These are phyloP conservation scores for Notarius quadriscutis DNA, from an alignment of 2,113 vertebrate species.

Conservation along the genomic window DNA sequence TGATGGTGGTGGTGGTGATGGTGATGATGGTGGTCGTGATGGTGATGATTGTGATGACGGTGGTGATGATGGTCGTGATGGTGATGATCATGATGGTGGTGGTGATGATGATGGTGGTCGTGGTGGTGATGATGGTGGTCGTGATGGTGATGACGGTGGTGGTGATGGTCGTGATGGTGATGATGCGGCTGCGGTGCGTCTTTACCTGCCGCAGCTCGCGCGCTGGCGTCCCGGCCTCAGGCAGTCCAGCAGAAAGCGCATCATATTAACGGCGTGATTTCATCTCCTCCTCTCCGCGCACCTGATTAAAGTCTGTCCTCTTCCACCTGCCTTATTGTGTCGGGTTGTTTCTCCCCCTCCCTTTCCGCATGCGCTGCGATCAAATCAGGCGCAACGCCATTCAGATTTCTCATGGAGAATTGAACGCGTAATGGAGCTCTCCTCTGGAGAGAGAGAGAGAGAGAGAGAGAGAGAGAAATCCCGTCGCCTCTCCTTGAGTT, in stretches of 20 bases:
- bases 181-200: neutral
- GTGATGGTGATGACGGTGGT: fast-evolving
- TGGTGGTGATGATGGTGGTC: no score
- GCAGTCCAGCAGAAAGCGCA: constrained; percentile 57
- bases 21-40: no score
- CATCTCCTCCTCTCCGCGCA: neutral
- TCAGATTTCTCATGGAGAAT: neutral
- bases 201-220: constrained; percentile 36
- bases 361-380: neutral
- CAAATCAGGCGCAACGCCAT: neutral
- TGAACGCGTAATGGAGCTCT: constrained; percentile 14
- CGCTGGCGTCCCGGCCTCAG: constrained; percentile 52
- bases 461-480: neutral
- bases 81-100: no score
- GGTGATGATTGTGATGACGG: no score
- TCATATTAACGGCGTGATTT: constrained; percentile 46
- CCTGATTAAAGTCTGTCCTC: neutral
- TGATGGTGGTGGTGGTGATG: no score
- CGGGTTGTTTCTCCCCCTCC: neutral
- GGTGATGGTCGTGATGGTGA: neutral
- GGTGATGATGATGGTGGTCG: fast-evolving
- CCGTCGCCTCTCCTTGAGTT: constrained; percentile 8
- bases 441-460: neutral
- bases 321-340: neutral
- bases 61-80: no score